These are phyloP conservation scores for Smittia aterrima DNA, from an alignment of 2,888 invertebrate genomes.

Conservation along the genomic window DNA sequence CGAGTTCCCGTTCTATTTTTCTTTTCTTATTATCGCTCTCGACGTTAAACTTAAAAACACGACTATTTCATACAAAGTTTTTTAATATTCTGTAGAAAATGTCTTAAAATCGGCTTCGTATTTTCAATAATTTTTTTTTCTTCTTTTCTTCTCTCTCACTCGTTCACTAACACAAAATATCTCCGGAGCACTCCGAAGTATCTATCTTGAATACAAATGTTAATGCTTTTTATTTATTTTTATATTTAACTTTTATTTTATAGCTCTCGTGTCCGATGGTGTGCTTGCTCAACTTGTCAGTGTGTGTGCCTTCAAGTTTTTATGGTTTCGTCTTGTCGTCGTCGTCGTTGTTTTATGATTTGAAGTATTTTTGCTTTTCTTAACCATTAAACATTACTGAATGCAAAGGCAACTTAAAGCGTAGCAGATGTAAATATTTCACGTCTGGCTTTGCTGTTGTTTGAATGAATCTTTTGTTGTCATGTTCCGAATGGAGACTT, in stretches of 20 bases:
- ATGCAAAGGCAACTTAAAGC: neutral
- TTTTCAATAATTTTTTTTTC: slow-evolving; percentile 34
- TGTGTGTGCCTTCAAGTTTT: slow-evolving; percentile 20
- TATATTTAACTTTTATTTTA: slow-evolving; percentile 41
- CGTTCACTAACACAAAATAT: slow-evolving; percentile 16
- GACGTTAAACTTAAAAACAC: slow-evolving; percentile 39
- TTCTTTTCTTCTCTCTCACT: slow-evolving; percentile 9
- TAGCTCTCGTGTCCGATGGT: slow-evolving; percentile 35
- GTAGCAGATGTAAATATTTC: neutral
- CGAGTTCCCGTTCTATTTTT: neutral
- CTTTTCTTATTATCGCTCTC: slow-evolving; percentile 16
- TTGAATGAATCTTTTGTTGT: slow-evolving; percentile 4
- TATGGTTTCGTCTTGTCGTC: slow-evolving; percentile 31
- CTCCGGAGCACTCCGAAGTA: neutral
- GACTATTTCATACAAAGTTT: slow-evolving; percentile 41
- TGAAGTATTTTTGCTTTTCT: neutral
- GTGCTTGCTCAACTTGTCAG: neutral
- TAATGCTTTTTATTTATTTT: slow-evolving; percentile 40
- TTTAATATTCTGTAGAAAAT: slow-evolving; percentile 40
- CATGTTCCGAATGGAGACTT: neutral
- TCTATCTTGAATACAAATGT: slow-evolving; percentile 19
- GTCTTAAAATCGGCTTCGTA: slow-evolving; percentile 40
- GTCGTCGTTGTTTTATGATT: neutral
- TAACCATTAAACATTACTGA: neutral
- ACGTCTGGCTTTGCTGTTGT: neutral